Conservation (phyloP, 1,140 invertebrate species). For the Sinonovacula constricta region DNA sequence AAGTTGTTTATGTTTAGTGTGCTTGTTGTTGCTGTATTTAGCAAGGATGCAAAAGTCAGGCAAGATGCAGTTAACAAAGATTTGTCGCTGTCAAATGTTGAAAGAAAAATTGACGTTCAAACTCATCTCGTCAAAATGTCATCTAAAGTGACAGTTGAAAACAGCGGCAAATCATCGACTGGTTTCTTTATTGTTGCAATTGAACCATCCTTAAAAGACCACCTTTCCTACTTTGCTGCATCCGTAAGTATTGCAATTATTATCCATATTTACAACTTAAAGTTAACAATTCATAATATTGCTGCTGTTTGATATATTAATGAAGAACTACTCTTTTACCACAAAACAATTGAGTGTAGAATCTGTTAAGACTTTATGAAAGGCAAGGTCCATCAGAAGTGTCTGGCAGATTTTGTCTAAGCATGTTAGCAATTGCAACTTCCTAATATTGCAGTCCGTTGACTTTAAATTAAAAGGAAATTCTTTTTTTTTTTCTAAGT, state of each 20-base stretch:
- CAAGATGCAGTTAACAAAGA: conserved; percentile 68
- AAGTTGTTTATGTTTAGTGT: not conserved
- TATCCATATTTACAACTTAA: too few species aligned
- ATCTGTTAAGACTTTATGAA: too few species aligned
- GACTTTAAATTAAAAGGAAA: too few species aligned
- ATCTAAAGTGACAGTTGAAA: conserved; percentile 89
- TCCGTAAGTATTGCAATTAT: conserved; percentile 71
- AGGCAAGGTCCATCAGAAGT: too few species aligned
- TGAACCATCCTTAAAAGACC: conserved; percentile 82
- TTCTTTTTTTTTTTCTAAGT: too few species aligned
- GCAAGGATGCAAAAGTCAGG: conserved; percentile 54
- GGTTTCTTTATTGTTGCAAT: conserved; percentile 86
- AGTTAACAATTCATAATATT: too few species aligned
- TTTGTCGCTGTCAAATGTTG: conserved; percentile 87
- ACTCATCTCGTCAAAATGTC: conserved; percentile 92
- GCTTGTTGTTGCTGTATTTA: conserved; percentile 52
- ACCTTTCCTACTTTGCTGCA: conserved; percentile 87
- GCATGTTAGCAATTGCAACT: too few species aligned
- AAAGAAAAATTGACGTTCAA: conserved; percentile 90
- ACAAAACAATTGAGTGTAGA: too few species aligned
- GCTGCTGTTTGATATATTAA: too few species aligned
- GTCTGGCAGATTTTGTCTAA: too few species aligned
- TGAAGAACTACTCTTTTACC: too few species aligned
- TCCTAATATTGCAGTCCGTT: too few species aligned
- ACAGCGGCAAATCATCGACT: conserved; percentile 85